Evolutionary conservation across 1,140 invertebrate species (phyloP).

Genomic region (Mizuhopecten yessoensis): DNA sequence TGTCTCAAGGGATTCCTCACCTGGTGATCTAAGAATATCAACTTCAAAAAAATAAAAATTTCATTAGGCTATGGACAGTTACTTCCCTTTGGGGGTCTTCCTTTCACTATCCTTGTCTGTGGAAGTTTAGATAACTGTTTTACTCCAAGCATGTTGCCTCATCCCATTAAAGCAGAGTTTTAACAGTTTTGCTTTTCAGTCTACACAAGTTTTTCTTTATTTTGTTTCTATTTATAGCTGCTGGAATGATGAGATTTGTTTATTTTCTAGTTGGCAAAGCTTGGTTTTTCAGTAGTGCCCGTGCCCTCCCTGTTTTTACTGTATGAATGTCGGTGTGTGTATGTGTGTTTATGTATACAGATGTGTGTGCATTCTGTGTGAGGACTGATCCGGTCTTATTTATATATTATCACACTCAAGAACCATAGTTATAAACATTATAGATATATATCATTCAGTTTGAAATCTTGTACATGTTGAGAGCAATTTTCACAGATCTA

Average conservation of each 20-base stretch:
- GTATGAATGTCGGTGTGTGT: not conserved
- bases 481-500: not conserved
- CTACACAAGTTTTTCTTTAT: not conserved
- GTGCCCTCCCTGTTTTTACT: not conserved
- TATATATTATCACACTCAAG: conserved; percentile 20
- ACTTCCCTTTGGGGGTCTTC: not conserved
- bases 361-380: not conserved
- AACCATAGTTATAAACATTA: not conserved
- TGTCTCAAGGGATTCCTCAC: not conserved
- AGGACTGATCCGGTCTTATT: not conserved
- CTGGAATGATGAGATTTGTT: conserved; percentile 8
- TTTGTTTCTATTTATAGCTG: conserved; percentile 1
- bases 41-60: not conserved
- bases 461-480: conserved; percentile 34
- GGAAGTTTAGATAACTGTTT: not conserved
- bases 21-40: too few species aligned
- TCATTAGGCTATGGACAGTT: not conserved
- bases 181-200: conserved; percentile 31
- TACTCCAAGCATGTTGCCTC: conserved; percentile 14
- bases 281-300: conserved; percentile 37
- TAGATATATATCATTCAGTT: conserved; percentile 13
- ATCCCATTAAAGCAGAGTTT: not conserved
- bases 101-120: not conserved
- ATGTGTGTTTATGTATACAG: not conserved
- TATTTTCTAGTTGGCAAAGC: conserved; percentile 38